phyloP scores from a whole-genome alignment of 2,113 vertebrate genomes.

The Leuciscus idus region DNA sequence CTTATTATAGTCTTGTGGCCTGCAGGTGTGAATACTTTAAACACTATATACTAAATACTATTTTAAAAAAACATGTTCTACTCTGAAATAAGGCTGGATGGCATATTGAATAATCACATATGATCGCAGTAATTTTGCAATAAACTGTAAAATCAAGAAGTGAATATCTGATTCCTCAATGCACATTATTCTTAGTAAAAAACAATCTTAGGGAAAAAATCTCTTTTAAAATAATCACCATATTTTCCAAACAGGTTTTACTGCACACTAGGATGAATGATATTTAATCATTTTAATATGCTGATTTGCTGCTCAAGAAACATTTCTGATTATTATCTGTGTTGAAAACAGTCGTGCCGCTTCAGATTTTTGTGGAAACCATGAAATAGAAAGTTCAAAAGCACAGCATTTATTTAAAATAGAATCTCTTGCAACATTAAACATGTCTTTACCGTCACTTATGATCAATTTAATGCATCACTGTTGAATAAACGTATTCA shows the following conservation, averaged over 20 bases:
- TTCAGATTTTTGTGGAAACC: background rate
- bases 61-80: background rate
- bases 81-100: too few relatives aligned
- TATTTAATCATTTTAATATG: background rate
- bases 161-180: background rate
- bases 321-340: too few relatives aligned
- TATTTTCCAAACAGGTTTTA: background rate
- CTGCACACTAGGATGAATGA: background rate
- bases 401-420: background rate
- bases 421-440: background rate
- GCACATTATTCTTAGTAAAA: background rate
- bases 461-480: background rate
- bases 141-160: background rate
- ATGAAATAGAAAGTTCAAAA: background rate
- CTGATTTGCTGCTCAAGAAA: too few relatives aligned
- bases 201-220: background rate
- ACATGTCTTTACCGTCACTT: background rate
- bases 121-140: background rate
- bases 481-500: background rate
- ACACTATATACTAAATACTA: background rate
- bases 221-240: background rate
- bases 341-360: too few relatives aligned
- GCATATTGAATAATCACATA: background rate
- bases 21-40: background rate
- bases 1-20: background rate